Evolutionary conservation across 1,140 invertebrate genomes (phyloP), one percentile per base, ranked within the genome.

Genomic region (Penaeus indicus): DNA sequence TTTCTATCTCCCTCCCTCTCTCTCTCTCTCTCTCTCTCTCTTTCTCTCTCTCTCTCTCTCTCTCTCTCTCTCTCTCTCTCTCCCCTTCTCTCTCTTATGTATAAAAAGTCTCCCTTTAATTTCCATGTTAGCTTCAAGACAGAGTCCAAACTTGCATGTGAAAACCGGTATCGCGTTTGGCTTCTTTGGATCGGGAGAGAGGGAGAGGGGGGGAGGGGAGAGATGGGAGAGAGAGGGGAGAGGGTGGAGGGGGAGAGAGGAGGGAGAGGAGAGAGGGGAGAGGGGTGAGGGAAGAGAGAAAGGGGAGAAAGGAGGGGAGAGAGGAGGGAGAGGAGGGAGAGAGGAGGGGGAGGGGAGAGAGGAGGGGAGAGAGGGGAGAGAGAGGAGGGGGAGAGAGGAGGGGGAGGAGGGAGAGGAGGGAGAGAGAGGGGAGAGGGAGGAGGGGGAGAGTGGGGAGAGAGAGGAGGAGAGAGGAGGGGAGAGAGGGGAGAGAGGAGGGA

Each of bases 401-500:
- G n/a, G 67, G 4, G 67, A 25, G 67, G 4, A 8, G n/a, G 67
- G n/a, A 27, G n/a, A 27, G n/a, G 67, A 25, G 67, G n/a, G 67
- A 4, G 67, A 25, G 67, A 25, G 67, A 25, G 67, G n/a, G 11
- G n/a, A 72, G 22, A 13, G 32, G 5, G 72, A n/a, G n/a, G n/a
- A n/a, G n/a, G n/a, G n/a, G n/a, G n/a, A n/a, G n/a, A n/a, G n/a
- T n/a, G n/a, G n/a, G n/a, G n/a, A n/a, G n/a, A n/a, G n/a, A n/a
- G n/a, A n/a, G 72, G 2, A n/a, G 19, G 32, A 79, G 77, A 79
- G 77, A 79, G 77, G 54, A 47, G 54, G 78, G 60, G 78, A 42
- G 78, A 80, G 78, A 79, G 77, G 54, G 22, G 32, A 4, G 77
- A 79, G 77, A 79, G n/a, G 77, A 79, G 77, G 54, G 77, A 77